phyloP scores from a whole-genome alignment of 2,888 invertebrate species.

The Steinernema hermaphroditum region DNA sequence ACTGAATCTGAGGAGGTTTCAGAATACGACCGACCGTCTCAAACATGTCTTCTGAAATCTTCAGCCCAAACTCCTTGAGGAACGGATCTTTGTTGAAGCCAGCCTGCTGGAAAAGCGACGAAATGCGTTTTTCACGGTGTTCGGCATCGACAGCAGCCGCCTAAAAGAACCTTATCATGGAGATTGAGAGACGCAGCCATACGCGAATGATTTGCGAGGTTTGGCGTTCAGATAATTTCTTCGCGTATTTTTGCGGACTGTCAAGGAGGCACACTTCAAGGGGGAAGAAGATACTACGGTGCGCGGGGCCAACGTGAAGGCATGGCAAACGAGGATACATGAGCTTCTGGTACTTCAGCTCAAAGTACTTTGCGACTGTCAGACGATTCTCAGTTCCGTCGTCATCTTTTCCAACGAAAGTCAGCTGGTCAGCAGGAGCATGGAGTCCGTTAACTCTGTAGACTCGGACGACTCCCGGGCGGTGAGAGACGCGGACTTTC shows the following conservation, averaged over 20 bases:
- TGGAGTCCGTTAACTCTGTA: constrained; percentile 59
- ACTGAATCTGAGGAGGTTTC: constrained; percentile 57
- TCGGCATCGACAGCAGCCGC: constrained; percentile 60
- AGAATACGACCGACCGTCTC: constrained; percentile 60
- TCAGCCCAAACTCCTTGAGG: constrained; percentile 56
- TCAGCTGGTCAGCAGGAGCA: constrained; percentile 54
- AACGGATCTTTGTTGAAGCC: constrained; percentile 58
- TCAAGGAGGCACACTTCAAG: constrained; percentile 59
- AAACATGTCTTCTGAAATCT: constrained; percentile 55
- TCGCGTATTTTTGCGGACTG: constrained; percentile 58
- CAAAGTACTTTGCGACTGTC: constrained; percentile 61
- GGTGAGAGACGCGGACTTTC: constrained; percentile 53
- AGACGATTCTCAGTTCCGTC: constrained; percentile 47
- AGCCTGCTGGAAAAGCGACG: constrained; percentile 51
- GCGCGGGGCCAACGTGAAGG: constrained; percentile 62
- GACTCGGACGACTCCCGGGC: constrained; percentile 55
- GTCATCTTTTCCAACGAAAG: constrained; percentile 42
- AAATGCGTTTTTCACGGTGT: constrained; percentile 55
- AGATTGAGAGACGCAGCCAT: not conserved
- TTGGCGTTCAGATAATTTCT: constrained; percentile 61
- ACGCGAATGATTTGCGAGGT: constrained; percentile 56
- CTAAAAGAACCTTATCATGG: no score
- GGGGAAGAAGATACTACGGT: constrained; percentile 59
- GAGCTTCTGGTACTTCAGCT: constrained; percentile 53
- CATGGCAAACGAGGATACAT: constrained; percentile 59